Base-by-base conservation (phyloP, 2,797 vertebrate genomes). In the Cossypha caffra region DNA sequence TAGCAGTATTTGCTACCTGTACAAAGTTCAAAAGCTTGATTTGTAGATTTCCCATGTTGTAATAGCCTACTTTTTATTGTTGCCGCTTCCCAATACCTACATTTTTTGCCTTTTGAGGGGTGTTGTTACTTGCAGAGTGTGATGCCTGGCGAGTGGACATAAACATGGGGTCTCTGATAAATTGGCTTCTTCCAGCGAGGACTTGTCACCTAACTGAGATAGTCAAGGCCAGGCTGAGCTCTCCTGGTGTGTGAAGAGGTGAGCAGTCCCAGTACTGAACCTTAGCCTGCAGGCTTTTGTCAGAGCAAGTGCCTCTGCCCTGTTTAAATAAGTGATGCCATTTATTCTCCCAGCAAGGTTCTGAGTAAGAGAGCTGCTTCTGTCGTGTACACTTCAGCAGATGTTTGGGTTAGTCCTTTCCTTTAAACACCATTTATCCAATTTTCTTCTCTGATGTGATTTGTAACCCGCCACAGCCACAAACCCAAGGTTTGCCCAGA, bases 111-210 rank as follows among this genome's bases (percentile, higher is more conserved):
- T 11, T 42, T 10, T 58, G 43, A 33, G 25, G 2, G 10, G 0
- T 40, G 31, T 69, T 90, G 18, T 58, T 55, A 6, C 21, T 48
- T 66, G 31, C 0, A 3, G 57, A 54, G 10, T 54, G 33, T 42
- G 21, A 10, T 52, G 8, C 1, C 1, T 51, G 45, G 5, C 61
- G 35, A 66, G 5, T 24, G 8, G 28, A 16, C 2, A 4, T 48
- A 37, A 88, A 58, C 7, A 10, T 17, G 50, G 13, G 2, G 4
- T 57, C 25, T 83, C 37, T 68, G 35, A 11, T 76, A 45, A 47
- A 52, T 4, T 72, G 59, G 5, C 33, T 76, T 25, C 29, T 83
- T 90, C 38, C 17, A 57, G 15, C 15, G 59, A 50, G 24, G 24
- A 31, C 48, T 16, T 64, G 37, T 47, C 55, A 42, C 40, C 35